Conservation (phyloP, 2,888 invertebrate species). For the Ormyrus nitidulus region DNA sequence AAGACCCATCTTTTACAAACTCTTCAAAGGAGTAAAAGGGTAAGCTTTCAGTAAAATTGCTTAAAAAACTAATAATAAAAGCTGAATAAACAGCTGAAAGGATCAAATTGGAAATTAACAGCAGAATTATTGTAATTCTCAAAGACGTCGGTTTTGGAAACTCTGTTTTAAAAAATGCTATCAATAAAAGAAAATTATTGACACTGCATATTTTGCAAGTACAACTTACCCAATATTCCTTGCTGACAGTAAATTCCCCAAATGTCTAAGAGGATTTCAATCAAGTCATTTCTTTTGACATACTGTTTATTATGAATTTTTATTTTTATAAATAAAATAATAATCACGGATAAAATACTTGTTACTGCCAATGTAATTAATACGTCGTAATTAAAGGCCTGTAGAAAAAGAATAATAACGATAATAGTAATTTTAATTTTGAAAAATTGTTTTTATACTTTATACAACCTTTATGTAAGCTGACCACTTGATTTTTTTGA, state of each 20-base stretch:
- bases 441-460: not conserved
- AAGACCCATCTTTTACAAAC: no score
- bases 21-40: no score
- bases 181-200: not conserved
- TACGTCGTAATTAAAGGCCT: conserved; percentile 1
- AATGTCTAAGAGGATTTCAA: conserved; percentile 32
- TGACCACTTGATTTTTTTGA: not conserved
- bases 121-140: no score
- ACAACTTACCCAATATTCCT: conserved; percentile 40
- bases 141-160: no score
- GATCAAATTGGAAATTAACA: no score
- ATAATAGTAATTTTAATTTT: not conserved
- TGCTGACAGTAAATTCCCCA: conserved; percentile 59
- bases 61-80: no score
- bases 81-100: no score
- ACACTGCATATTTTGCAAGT: not conserved
- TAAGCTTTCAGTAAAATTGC: no score
- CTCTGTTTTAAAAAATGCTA: no score
- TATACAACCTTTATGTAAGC: not conserved
- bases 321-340: no score
- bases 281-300: not conserved
- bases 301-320: no score
- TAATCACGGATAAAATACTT: no score
- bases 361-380: not conserved
- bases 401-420: not conserved